Conservation (phyloP, 2,888 invertebrate species). For the Lumbricus terrestris region DNA sequence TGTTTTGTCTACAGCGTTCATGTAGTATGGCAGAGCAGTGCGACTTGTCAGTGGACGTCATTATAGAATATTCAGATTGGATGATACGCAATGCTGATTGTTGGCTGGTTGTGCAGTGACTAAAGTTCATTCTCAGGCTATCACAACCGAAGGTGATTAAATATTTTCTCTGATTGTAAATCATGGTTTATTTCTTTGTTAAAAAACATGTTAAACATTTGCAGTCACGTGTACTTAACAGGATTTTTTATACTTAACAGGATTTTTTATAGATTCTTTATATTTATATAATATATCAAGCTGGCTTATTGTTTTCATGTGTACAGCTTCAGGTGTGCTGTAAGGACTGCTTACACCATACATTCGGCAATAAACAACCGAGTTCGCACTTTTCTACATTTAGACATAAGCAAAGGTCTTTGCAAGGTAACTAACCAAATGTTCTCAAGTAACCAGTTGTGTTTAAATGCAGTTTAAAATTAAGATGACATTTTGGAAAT, state of each 20-base stretch:
- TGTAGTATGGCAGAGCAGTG: constrained; percentile 4
- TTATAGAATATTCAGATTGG: neutral
- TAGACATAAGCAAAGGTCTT: neutral
- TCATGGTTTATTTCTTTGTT: neutral
- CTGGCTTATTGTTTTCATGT: neutral
- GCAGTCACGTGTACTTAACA: no score
- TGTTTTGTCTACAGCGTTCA: neutral
- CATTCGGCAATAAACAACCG: neutral
- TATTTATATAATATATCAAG: neutral
- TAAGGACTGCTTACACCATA: neutral
- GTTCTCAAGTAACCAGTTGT: neutral
- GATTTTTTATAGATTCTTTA: no score
- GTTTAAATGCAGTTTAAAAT: neutral
- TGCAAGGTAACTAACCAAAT: neutral
- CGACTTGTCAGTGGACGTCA: neutral
- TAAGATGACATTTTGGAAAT: neutral
- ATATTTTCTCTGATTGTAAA: neutral
- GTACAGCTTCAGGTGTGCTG: neutral
- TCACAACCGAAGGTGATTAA: neutral
- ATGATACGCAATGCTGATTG: neutral
- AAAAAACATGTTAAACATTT: neutral
- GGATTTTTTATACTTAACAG: no score
- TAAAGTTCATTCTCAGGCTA: neutral
- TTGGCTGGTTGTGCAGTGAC: neutral
- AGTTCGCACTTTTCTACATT: neutral